phyloP scores from a whole-genome alignment of 2,113 vertebrate genomes.

The Sebastes fasciatus region DNA sequence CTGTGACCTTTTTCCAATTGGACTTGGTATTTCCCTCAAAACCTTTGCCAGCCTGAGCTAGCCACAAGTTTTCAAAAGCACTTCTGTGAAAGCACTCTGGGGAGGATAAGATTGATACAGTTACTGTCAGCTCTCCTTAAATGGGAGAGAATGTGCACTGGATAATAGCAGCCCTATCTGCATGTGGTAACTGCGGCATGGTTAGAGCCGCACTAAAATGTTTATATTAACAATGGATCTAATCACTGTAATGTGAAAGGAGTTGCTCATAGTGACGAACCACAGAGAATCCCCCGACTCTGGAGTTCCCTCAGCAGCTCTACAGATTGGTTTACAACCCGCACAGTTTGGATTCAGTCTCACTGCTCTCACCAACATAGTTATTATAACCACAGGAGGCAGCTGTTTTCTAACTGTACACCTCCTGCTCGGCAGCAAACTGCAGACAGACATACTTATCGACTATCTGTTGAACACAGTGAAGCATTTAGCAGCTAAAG shows the following conservation, averaged over 20 bases:
- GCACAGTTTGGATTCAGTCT: background rate
- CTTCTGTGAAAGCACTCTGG: slow-evolving; percentile 24
- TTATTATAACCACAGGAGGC: no score
- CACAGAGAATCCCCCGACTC: background rate
- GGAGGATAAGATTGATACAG: slow-evolving; percentile 25
- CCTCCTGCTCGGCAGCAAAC: no score
- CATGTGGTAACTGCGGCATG: background rate
- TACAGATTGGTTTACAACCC: background rate
- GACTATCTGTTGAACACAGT: no score
- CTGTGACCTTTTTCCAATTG: slow-evolving; percentile 81
- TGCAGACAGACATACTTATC: no score
- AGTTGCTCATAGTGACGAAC: background rate
- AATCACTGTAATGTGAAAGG: background rate
- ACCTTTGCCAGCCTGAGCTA: slow-evolving; percentile 14
- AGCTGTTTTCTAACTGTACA: no score
- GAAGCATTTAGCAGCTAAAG: no score
- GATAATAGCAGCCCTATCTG: background rate
- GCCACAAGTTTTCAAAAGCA: slow-evolving; percentile 55
- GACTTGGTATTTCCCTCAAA: slow-evolving; percentile 77
- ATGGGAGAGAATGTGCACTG: background rate
- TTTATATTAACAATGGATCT: background rate
- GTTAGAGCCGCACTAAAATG: background rate
- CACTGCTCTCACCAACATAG: no score
- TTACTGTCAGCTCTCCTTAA: background rate
- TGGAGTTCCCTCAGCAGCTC: background rate